phyloP scores from a whole-genome alignment of 1,140 invertebrate genomes.

The Carposina sasakii region DNA sequence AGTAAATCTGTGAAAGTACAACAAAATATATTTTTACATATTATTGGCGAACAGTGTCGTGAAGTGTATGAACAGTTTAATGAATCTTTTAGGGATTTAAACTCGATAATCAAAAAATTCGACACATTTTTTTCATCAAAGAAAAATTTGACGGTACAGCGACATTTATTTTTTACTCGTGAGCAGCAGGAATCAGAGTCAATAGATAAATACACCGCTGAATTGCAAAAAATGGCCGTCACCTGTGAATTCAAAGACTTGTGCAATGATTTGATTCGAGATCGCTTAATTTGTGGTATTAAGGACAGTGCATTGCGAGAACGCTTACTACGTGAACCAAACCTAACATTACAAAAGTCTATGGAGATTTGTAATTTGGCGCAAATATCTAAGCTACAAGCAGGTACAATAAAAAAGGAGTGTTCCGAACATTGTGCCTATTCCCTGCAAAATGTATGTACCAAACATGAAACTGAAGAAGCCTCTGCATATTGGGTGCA shows the following conservation, averaged over 20 bases:
- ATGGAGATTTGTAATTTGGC: background rate
- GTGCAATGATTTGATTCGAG: conserved; percentile 1
- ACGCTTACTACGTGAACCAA: background rate
- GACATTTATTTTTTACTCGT: background rate
- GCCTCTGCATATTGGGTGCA: background rate
- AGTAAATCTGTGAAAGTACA: background rate
- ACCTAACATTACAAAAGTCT: background rate
- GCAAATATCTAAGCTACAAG: background rate
- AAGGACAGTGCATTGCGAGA: background rate
- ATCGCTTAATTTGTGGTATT: conserved; percentile 1
- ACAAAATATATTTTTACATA: background rate
- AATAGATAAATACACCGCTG: conserved; percentile 1
- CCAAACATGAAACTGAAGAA: background rate
- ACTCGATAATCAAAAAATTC: conserved; percentile 14
- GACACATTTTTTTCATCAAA: conserved; percentile 16
- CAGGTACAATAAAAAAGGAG: conserved; percentile 6
- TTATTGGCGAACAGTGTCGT: background rate
- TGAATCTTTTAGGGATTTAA: background rate
- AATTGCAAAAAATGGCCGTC: background rate
- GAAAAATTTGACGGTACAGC: background rate
- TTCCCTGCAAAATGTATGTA: background rate
- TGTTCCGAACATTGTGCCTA: background rate
- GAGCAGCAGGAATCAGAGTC: background rate
- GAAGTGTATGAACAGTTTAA: background rate
- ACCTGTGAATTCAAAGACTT: background rate